Evolutionary conservation across 2,888 invertebrate species (phyloP).

Genomic region (Serrognathus titanus): DNA sequence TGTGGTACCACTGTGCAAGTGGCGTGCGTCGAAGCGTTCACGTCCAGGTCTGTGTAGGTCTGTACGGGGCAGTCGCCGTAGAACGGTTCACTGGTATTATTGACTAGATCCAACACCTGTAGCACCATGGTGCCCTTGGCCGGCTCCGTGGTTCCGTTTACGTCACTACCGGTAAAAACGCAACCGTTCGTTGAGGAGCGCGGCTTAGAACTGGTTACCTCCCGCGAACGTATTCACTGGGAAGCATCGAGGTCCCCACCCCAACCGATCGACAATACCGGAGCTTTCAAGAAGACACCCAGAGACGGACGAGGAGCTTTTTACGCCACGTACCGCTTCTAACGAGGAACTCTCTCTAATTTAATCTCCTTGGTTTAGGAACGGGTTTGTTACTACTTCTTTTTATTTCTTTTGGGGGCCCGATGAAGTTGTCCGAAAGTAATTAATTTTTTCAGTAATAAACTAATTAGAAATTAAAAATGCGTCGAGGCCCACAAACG

Average conservation of each 20-base stretch:
- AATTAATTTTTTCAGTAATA: too few species aligned
- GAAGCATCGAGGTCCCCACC: slow-evolving; percentile 5
- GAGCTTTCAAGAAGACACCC: too few species aligned
- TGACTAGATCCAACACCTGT: slow-evolving; percentile 64
- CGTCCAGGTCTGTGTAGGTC: slow-evolving; percentile 47
- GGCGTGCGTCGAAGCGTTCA: slow-evolving; percentile 45
- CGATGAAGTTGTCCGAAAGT: too few species aligned
- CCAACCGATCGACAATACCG: not conserved
- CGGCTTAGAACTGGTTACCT: slow-evolving; percentile 20
- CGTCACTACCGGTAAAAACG: slow-evolving; percentile 39
- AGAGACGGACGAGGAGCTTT: too few species aligned
- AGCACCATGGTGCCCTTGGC: slow-evolving; percentile 68
- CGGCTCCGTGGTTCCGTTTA: slow-evolving; percentile 47
- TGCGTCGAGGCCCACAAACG: too few species aligned
- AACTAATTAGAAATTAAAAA: too few species aligned
- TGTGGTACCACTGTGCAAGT: slow-evolving; percentile 48
- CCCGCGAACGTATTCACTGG: slow-evolving; percentile 7
- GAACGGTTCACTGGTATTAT: slow-evolving; percentile 66
- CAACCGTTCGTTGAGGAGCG: slow-evolving; percentile 30
- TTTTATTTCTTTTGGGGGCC: too few species aligned
- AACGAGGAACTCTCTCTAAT: too few species aligned
- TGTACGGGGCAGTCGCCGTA: slow-evolving; percentile 60
- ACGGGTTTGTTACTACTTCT: too few species aligned
- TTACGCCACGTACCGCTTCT: too few species aligned
- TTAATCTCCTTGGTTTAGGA: too few species aligned